phyloP scores from a whole-genome alignment of 2,888 invertebrate species.

The Stomorhina lunata region DNA sequence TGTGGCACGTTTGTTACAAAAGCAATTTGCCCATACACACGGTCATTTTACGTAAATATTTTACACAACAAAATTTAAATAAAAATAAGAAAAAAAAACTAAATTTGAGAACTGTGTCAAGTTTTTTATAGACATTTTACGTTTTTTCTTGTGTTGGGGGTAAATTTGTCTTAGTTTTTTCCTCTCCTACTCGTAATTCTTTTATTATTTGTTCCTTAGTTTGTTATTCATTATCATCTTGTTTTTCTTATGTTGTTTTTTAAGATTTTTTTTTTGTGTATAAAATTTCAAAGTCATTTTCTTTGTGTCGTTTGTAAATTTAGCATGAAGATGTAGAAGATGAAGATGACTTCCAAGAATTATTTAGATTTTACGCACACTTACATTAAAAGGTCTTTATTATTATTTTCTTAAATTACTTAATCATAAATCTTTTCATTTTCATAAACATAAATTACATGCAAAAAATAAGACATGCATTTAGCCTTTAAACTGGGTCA shows the following conservation, averaged over 20 bases:
- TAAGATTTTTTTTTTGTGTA: not conserved
- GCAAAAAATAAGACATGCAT: not conserved
- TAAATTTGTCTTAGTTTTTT: conserved; percentile 37
- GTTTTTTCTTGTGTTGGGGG: conserved; percentile 15
- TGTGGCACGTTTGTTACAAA: conserved; percentile 27
- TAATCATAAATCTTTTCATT: conserved; percentile 8
- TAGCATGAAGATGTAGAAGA: no score
- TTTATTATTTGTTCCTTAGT: conserved; percentile 32
- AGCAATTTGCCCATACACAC: not conserved
- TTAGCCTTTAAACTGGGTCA: conserved; percentile 2
- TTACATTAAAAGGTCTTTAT: not conserved
- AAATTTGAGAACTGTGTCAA: conserved; percentile 61
- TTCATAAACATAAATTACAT: conserved; percentile 18
- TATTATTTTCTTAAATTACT: conserved; percentile 12
- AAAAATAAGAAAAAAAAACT: conserved; percentile 16
- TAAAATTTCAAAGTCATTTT: conserved; percentile 53
- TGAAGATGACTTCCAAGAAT: conserved; percentile 14
- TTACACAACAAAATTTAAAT: not conserved
- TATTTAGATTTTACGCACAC: not conserved
- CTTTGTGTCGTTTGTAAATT: not conserved
- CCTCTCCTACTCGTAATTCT: not conserved
- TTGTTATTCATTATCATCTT: conserved; percentile 34
- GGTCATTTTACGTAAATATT: not conserved
- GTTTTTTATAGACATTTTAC: conserved; percentile 30
- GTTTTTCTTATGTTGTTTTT: not conserved